phyloP scores from a whole-genome alignment of 2,113 vertebrate genomes.

The Rissa tridactyla region DNA sequence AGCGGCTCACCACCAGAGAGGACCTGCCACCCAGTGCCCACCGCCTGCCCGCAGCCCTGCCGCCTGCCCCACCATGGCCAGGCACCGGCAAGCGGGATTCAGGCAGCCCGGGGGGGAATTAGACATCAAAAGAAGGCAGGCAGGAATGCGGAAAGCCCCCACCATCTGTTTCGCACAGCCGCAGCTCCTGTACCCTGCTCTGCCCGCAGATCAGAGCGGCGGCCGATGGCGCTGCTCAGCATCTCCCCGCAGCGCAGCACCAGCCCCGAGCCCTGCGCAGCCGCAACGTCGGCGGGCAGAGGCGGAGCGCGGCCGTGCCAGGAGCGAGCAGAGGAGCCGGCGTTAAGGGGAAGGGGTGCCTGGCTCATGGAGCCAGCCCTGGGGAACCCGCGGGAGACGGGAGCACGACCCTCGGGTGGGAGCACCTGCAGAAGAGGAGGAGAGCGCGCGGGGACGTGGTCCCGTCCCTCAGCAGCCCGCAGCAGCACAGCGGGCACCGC shows the following conservation, averaged over 20 bases:
- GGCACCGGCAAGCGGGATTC: neutral
- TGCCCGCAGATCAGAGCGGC: neutral
- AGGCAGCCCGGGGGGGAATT: fast-evolving
- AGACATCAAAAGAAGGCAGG: neutral
- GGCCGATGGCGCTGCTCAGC: neutral
- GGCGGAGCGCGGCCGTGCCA: neutral
- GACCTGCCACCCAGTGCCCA: fast-evolving
- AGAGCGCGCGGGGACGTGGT: neutral
- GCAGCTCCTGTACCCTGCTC: neutral
- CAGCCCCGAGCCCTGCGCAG: neutral
- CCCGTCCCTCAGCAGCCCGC: neutral
- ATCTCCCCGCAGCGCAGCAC: neutral
- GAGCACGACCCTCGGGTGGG: neutral
- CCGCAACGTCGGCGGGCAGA: neutral
- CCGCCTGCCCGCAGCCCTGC: neutral
- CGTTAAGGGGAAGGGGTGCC: neutral
- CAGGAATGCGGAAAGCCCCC: neutral
- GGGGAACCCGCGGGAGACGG: neutral
- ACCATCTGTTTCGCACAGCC: neutral
- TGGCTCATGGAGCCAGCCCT: neutral
- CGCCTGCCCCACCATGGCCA: neutral
- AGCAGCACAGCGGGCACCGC: neutral
- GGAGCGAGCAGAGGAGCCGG: neutral
- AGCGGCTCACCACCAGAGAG: neutral
- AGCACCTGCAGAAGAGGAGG: neutral